Percentiles rank a stretch among this genome's conserved stretches.
These are phyloP conservation scores for Scylla paramamosain DNA, from an alignment of 1,140 invertebrate species.

Conservation along the genomic window DNA sequence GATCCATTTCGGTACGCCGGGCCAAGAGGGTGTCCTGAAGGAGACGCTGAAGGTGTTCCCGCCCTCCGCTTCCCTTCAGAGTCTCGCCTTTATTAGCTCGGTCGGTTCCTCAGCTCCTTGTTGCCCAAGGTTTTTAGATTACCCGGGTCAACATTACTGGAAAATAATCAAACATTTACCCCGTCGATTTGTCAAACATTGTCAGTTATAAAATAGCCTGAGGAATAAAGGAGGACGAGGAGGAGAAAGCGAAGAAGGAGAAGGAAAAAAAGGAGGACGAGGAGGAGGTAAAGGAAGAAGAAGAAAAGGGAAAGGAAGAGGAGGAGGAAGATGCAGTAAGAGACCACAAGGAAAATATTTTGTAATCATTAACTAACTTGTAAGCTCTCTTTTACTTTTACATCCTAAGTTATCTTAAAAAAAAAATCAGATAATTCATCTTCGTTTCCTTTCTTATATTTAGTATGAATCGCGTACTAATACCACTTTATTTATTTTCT, in stretches of 20 bases:
- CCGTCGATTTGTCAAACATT: slow-evolving; percentile 21
- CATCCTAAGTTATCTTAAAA: too few relatives aligned
- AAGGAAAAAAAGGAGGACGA: background rate
- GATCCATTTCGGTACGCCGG: too few relatives aligned
- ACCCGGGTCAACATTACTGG: background rate
- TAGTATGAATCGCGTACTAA: too few relatives aligned
- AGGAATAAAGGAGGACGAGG: background rate
- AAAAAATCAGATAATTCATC: too few relatives aligned
- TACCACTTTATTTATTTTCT: too few relatives aligned
- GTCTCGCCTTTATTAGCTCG: background rate
- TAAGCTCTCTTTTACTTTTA: background rate
- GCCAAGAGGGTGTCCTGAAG: background rate
- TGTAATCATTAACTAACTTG: background rate
- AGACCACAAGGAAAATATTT: background rate
- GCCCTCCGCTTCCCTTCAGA: background rate
- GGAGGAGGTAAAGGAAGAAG: background rate
- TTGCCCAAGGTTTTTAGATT: background rate
- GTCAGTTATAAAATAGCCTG: background rate
- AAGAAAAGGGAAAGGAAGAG: background rate
- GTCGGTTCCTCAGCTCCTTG: background rate
- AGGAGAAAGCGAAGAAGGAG: background rate
- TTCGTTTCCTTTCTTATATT: too few relatives aligned
- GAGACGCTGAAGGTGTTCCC: background rate
- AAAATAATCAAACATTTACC: slow-evolving; percentile 17
- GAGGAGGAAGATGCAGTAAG: background rate